Evolutionary conservation across 2,888 invertebrate genomes (phyloP), one percentile per base, ranked within the genome.

Genomic region (Folsomia candida): DNA sequence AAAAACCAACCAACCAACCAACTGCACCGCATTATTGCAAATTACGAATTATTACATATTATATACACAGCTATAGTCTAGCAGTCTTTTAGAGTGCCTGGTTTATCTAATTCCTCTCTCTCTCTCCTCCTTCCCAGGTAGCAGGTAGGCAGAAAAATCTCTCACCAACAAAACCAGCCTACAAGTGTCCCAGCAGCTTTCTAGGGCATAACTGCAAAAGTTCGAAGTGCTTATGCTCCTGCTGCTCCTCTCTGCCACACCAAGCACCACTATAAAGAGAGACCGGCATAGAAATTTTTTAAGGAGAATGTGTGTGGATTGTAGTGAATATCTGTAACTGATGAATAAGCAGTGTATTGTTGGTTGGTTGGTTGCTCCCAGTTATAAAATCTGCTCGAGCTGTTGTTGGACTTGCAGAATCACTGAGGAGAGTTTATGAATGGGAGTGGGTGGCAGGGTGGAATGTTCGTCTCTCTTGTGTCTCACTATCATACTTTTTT

Each of bases 391-490:
- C 37, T 37, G 37, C 37, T 37, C 14, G 54, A n/a, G 54, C 4
- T 22, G 18, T 54, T 54, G 54, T 54, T 18, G 54, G 54, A 54
- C 54, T 20, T 54, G 54, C 6, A 6, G 20, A 20, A 22, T 22
- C 54, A 20, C 22, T 54, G 65, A 61, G 70, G 69, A 71, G 76
- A 76, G 76, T 76, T 76, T 76, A 76, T 76, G 76, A 76, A 76
- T 76, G 76, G 76, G 72, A 76, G 76, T 76, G 76, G 76, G 76
- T 70, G 76, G 76, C 68, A 69, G 73, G 76, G 76, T 76, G 76
- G 76, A 70, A 76, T 76, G 73, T 69, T 69, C 64, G 37, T 37
- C 37, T 37, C 37, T 37, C 14, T 29, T 57, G 61, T 54, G 26
- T 26, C 60, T 66, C 67, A 58, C 65, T 65, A 65, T 65, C 65